Conservation (phyloP, 2,113 vertebrate species). For the Brienomyrus brachyistius region DNA sequence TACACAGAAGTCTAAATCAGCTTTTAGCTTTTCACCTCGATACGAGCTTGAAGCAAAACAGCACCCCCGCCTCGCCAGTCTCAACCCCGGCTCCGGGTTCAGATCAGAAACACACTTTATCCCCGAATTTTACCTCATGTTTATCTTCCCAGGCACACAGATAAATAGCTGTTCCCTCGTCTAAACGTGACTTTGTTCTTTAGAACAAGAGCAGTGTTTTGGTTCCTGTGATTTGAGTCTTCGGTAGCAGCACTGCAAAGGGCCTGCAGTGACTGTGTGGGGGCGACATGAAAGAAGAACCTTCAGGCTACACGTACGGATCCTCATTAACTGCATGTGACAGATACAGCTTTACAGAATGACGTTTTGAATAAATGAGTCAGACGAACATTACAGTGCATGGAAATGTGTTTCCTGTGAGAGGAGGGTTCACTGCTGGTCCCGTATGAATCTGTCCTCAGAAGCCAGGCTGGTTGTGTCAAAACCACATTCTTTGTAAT, state of each 20-base stretch:
- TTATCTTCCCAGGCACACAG: background rate
- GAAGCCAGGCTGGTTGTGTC: background rate
- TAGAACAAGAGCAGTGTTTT: background rate
- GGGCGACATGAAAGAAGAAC: background rate
- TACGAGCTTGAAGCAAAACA: background rate
- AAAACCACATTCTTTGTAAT: background rate
- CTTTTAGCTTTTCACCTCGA: background rate
- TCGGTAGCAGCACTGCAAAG: background rate
- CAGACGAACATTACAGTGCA: background rate
- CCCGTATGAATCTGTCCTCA: background rate
- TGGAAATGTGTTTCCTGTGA: background rate
- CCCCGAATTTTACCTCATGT: background rate
- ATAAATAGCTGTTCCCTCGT: background rate
- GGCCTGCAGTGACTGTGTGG: background rate
- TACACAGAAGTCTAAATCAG: background rate
- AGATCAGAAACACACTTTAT: background rate
- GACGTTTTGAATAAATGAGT: constrained; percentile 2
- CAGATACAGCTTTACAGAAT: background rate
- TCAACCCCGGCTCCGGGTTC: background rate
- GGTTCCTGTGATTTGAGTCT: background rate
- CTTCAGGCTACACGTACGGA: background rate
- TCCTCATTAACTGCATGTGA: background rate
- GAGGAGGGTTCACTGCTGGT: background rate
- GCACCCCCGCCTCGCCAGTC: background rate
- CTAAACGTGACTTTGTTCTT: background rate